Evolutionary conservation across 2,113 vertebrate species (phyloP).

Genomic region (Okapia johnstoni): DNA sequence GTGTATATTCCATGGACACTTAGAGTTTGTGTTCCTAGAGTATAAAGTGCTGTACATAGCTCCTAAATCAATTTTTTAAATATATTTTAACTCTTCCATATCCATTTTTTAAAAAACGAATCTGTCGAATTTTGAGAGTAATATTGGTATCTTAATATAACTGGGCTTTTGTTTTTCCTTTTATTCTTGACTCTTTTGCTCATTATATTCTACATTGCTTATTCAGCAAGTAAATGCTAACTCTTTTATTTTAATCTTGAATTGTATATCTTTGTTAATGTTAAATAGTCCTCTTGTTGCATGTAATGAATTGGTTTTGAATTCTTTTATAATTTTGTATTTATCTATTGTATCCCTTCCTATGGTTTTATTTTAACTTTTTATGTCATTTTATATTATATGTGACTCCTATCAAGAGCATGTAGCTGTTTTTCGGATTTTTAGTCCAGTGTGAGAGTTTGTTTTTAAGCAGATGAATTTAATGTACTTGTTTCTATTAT

Average conservation of each 20-base stretch:
- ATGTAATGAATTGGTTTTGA: neutral
- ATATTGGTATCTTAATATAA: neutral
- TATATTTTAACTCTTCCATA: neutral
- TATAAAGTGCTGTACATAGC: neutral
- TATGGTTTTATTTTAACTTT: neutral
- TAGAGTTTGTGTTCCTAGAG: neutral
- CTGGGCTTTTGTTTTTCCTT: neutral
- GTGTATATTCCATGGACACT: neutral
- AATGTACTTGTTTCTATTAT: neutral
- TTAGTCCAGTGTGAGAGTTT: neutral
- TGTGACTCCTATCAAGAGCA: neutral
- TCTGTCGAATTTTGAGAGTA: slow-evolving; percentile 4
- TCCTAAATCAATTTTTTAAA: neutral
- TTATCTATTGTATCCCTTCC: neutral
- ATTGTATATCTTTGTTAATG: neutral
- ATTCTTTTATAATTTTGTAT: neutral
- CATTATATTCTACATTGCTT: neutral
- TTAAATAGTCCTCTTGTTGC: neutral
- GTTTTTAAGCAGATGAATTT: neutral
- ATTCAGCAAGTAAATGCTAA: neutral
- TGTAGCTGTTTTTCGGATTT: neutral
- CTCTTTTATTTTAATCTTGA: neutral
- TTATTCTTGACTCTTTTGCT: neutral
- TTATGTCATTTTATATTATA: neutral
- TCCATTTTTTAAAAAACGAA: neutral